Evolutionary conservation across 1,140 invertebrate genomes (phyloP), one percentile per base, ranked within the genome.

Genomic region (Centruroides sculpturatus): DNA sequence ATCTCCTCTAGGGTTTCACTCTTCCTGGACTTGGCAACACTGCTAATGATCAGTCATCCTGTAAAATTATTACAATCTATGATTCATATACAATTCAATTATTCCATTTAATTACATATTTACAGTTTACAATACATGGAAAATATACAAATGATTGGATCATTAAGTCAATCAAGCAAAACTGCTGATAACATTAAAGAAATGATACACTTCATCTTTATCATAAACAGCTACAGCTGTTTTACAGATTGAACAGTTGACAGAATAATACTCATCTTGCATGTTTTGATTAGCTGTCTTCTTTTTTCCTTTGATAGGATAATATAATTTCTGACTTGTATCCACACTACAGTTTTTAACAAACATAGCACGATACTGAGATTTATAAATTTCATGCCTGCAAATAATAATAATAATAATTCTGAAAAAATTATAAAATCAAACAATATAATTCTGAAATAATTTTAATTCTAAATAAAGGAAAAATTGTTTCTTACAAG

Each of bases 291-390:
- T 50, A 34, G 3, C 11, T 34, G 47, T 50, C 47, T 10, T 55
- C 49, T 36, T 58, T 46, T 9, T 59, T 63, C 55, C 67, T 67
- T 63, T 78, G 35, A 71, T 62, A 57, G 70, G 66, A 63, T 73
- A 69, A 61, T 71, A 63, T 7, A 83, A 67, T 11, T 69, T 66
- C 69, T 81, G 74, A 10, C 59, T 62, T 35, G 64, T 66, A 59
- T 80, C 74, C 2, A 81, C 72, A 34, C 55, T 64, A 71, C 82
- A 83, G 67, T 83, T 82, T 64, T 72, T 74, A 0, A 82, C 81
- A 75, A 83, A 83, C 82, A 83, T 83, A 5, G 82, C 82, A 64
- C 82, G 69, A 69, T 81, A 83, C 65, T 83, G 82, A 56, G 76
- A 75, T 59, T 75, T 70, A 68, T 80, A 82, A 5, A 75, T 68